Evolutionary conservation across 2,797 vertebrate genomes (phyloP).

Genomic region (Syndactyla subalaris): DNA sequence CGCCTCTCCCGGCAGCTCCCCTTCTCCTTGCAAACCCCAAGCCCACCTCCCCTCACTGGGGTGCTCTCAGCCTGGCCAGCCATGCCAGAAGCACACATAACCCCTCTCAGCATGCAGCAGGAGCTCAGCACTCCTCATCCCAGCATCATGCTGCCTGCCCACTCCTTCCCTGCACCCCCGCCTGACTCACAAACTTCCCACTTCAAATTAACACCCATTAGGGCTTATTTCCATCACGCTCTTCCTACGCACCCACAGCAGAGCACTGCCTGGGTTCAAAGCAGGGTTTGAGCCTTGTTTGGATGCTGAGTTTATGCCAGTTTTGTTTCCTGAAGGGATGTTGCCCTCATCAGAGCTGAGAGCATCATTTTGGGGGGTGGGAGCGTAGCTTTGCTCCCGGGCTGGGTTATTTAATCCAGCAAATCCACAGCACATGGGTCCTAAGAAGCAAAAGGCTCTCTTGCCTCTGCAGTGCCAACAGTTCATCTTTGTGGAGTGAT

Average conservation of each 20-base stretch:
- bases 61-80: not conserved
- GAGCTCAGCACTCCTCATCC: not conserved
- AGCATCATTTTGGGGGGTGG: not conserved
- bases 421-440: not conserved
- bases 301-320: not conserved
- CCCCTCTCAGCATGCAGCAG: not conserved
- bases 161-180: not conserved
- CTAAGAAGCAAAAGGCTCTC: not conserved
- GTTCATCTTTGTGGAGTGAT: not conserved
- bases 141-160: not conserved
- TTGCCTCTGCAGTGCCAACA: not conserved
- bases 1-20: not conserved
- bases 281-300: not conserved
- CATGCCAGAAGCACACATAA: not conserved
- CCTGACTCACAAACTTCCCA: slow-evolving; percentile 36
- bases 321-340: not conserved
- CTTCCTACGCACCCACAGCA: not conserved
- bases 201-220: slow-evolving; percentile 23
- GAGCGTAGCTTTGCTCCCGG: not conserved
- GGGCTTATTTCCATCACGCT: slow-evolving; percentile 30
- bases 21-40: not conserved
- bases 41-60: not conserved
- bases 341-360: not conserved
- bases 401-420: not conserved
- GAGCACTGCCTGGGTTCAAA: slow-evolving; percentile 24